Evolutionary conservation across 2,888 invertebrate genomes (phyloP), one percentile per base, ranked within the genome.

Genomic region (Perithous albicinctus): DNA sequence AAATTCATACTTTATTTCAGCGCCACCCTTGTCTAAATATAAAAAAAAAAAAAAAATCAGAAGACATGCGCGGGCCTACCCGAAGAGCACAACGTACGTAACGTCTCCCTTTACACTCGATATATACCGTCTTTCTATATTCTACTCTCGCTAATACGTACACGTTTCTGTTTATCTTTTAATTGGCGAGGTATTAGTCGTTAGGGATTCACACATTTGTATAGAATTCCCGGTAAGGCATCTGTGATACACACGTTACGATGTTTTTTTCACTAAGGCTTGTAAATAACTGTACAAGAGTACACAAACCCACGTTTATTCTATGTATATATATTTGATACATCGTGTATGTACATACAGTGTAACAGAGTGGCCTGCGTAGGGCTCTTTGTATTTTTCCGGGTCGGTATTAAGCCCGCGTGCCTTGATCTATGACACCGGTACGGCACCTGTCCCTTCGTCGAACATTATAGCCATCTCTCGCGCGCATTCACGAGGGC

Each of bases 361-460:
- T 41, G 32, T 51, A 43, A 61, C 23, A 23, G 51, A 54, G 38
- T 32, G 15, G 70, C 43, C n/a, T n/a, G n/a, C 35, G 66, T 61
- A 67, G 66, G 66, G 48, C 66, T 72, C 41, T 70, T 66, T 66
- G 76, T 72, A 72, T 59, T 67, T 80, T 67, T 80, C 43, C 66
- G 51, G 61, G 61, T 66, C 72, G 29, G n/a, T n/a, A n/a, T n/a
- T 54, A 43, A 54, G 67, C 38, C 38, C 61, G 35, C 51, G 72
- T 51, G 67, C 35, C 61, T 80, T 80, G 72, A 80, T 80, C 72
- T 67, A 77, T 72, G 77, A 77, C 61, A 80, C 18, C 32, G 73
- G 72, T 46, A 59, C 78, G 87, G 87, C 90, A 91, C 89, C 90
- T 91, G 91, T 89, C 90, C 86, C 87, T 87, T 86, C 85, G 66